Conservation (phyloP, 2,888 invertebrate genomes). For the Netelia virgata region DNA sequence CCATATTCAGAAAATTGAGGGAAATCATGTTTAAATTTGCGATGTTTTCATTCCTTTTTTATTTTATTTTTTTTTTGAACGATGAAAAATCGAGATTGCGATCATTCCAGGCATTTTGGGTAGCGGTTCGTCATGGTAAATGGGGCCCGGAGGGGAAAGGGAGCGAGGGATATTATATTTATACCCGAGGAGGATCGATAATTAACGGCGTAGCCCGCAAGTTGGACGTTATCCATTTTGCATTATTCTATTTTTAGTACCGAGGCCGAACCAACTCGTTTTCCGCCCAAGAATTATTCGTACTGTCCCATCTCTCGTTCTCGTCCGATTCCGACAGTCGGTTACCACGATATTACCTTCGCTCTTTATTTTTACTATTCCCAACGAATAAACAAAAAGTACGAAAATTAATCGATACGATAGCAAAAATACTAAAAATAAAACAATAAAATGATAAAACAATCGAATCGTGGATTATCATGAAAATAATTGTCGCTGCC, state of each 20-base stretch:
- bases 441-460: too few relatives aligned
- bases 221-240: constrained; percentile 23
- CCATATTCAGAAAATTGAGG: too few relatives aligned
- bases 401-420: too few relatives aligned
- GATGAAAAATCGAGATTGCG: background rate
- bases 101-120: background rate
- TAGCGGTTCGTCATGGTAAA: too few relatives aligned
- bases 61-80: background rate
- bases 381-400: too few relatives aligned
- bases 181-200: constrained; percentile 29
- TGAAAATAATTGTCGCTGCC: too few relatives aligned
- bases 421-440: too few relatives aligned
- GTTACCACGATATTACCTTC: too few relatives aligned
- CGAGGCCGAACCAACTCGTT: background rate
- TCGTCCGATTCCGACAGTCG: background rate
- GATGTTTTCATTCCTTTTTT: background rate
- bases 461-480: too few relatives aligned
- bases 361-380: too few relatives aligned
- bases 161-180: constrained; percentile 13
- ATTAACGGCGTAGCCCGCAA: constrained; percentile 32
- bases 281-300: constrained; percentile 23
- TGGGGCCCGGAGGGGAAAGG: background rate
- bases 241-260: constrained; percentile 30
- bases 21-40: background rate
- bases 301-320: background rate